Base-by-base conservation (phyloP, 2,113 vertebrate genomes). In the Campylorhamphus procurvoides region DNA sequence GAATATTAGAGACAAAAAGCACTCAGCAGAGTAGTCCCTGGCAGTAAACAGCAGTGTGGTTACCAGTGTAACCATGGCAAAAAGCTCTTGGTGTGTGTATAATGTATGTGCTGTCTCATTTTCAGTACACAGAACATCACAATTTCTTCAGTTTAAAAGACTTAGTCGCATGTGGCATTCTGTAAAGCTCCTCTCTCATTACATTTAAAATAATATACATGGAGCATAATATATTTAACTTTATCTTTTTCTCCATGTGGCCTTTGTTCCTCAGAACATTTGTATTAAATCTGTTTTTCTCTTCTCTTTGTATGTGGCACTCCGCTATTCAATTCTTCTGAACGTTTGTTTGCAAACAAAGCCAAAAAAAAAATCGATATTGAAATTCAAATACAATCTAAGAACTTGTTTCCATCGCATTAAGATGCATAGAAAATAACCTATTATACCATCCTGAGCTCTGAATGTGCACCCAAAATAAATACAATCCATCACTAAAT, bases 321-420 rank as follows among this genome's bases (percentile, higher is more conserved):
- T 71, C 52, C 25, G 31, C 49, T 87, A 10, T 46, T 93, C 42
- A 44, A 10, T 39, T 83, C 35, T 92, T 90, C 55, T 88, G 59
- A 67, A 71, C 16, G 29, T 23, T 58, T 80, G 42, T 74, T 82
- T 87, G 33, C 39, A 67, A 96, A 85, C 59, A 85, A 92, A 94
- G 28, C 33, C 18, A 50, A 31, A 71, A 80, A 35, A 40, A 84
- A 84, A 84, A 84, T 50, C 64, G 27, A 64, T 87, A 46, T 7
- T 49, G 71, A 95, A 94, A 92, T 92, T 62, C 87, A 92, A 92
- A 90, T 42, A 37, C 20, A 60, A 7, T 55, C 73, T 55, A 55
- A 90, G 52, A 68, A 64, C 67, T 71, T 89, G 52, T 39, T 14
- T 71, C 37, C n/a, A 28, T 46, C 90, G 62, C 79, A n/a, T 81